phyloP scores from a whole-genome alignment of 2,797 vertebrate species.

The Nothura maculosa region DNA sequence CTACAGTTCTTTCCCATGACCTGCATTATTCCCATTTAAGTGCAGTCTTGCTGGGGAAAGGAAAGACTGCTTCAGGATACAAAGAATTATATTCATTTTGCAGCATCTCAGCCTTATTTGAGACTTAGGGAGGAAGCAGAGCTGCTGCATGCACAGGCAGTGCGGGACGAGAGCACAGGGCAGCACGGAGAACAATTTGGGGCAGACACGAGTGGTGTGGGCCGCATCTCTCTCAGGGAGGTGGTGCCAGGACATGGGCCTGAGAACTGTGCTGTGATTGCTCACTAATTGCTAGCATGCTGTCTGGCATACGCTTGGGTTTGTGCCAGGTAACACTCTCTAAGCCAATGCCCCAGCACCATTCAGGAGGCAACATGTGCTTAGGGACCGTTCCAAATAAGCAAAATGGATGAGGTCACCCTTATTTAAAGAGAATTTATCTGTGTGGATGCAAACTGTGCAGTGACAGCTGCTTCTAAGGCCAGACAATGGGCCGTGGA shows the following conservation, averaged over 20 bases:
- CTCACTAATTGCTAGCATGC: neutral
- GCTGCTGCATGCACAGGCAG: neutral
- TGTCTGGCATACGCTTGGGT: rapidly evolving
- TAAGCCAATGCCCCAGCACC: neutral
- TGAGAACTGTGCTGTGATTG: rapidly evolving
- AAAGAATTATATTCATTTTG: neutral
- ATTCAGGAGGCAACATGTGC: neutral
- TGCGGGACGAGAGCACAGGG: rapidly evolving
- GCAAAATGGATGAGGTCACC: neutral
- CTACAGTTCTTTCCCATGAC: neutral
- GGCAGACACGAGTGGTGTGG: neutral
- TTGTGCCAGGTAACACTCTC: neutral
- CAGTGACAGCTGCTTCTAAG: neutral
- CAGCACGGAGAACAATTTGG: neutral
- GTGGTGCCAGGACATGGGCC: too few relatives aligned
- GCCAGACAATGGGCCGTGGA: rapidly evolving
- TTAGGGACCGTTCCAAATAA: neutral
- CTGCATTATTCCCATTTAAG: neutral
- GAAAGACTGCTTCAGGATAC: neutral
- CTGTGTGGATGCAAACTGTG: neutral
- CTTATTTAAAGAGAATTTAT: neutral
- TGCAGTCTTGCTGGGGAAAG: neutral
- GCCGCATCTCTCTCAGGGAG: neutral
- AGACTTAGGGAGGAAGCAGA: neutral
- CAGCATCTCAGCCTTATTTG: neutral